Evolutionary conservation across 1,140 invertebrate genomes (phyloP).

Genomic region (Glossosoma conforme): DNA sequence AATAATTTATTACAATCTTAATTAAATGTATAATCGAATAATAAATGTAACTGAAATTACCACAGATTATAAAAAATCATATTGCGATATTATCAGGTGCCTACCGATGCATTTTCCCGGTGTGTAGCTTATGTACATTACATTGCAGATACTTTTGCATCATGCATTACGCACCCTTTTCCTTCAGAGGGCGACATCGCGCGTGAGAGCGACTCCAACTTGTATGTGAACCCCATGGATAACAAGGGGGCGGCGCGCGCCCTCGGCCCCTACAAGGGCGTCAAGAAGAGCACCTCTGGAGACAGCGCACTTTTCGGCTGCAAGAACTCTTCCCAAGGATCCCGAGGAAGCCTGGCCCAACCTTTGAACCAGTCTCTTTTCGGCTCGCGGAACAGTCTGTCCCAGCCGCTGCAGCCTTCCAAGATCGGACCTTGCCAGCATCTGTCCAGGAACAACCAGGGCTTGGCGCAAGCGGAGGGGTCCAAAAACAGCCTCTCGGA

Average conservation of each 20-base stretch:
- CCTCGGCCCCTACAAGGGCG: slow-evolving; percentile 44
- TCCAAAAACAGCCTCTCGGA: slow-evolving; percentile 18
- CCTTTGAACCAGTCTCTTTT: slow-evolving; percentile 30
- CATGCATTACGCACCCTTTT: slow-evolving; percentile 92
- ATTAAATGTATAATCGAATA: no score
- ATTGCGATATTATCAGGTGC: no score
- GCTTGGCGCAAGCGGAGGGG: slow-evolving; percentile 7
- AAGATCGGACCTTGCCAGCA: slow-evolving; percentile 2
- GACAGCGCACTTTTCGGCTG: slow-evolving; percentile 59
- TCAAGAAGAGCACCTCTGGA: slow-evolving; percentile 74
- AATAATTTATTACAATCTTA: no score
- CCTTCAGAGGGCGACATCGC: slow-evolving; percentile 78
- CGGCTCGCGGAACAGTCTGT: slow-evolving; percentile 37
- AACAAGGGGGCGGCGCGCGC: slow-evolving; percentile 47
- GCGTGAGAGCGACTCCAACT: slow-evolving; percentile 69
- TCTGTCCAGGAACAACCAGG: slow-evolving; percentile 1
- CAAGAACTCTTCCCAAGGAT: slow-evolving; percentile 43
- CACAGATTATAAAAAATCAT: no score
- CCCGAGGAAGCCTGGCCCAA: slow-evolving; percentile 36
- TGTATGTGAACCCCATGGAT: slow-evolving; percentile 89
- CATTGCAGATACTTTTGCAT: slow-evolving; percentile 83
- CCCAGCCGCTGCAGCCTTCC: slow-evolving; percentile 33
- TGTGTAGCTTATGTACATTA: slow-evolving; percentile 43
- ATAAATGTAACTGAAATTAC: no score
- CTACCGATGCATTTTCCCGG: slow-evolving; percentile 3